Conservation (phyloP, 1,140 invertebrate species). For the Drosophila elegans region DNA sequence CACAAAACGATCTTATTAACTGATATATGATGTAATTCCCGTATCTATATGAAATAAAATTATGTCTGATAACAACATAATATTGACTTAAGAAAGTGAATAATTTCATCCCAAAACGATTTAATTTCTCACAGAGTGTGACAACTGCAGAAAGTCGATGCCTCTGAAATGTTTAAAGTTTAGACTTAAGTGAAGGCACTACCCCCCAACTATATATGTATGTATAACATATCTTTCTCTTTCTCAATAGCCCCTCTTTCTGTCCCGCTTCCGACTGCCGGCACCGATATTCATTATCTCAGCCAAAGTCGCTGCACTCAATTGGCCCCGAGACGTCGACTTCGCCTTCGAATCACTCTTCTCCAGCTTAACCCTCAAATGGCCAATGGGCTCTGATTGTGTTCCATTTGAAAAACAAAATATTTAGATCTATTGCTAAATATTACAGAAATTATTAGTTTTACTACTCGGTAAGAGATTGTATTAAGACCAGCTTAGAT, state of each 20-base stretch:
- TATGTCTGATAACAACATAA: no score
- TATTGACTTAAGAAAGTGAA: no score
- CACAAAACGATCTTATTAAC: no score
- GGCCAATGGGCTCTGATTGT: no score
- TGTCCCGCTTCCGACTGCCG: constrained; percentile 1
- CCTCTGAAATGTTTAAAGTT: constrained; percentile 4
- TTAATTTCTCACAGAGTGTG: not conserved
- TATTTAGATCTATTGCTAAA: no score
- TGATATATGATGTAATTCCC: no score
- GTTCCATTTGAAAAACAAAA: no score
- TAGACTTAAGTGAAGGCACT: constrained; percentile 6
- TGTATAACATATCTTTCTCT: not conserved
- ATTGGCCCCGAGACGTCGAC: constrained; percentile 7
- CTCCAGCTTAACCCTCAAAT: constrained; percentile 36
- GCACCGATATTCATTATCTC: constrained; percentile 7
- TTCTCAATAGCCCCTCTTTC: not conserved
- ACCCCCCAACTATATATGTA: not conserved
- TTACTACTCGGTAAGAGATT: no score
- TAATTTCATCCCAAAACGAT: no score
- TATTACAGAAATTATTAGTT: no score
- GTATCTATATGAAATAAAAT: no score
- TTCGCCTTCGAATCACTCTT: not conserved
- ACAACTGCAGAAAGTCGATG: not conserved
- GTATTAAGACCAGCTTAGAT: no score
- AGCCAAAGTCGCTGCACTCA: constrained; percentile 24